These are phyloP conservation scores for Orchesellides sinensis DNA, from an alignment of 2,888 invertebrate genomes.

Conservation along the genomic window DNA sequence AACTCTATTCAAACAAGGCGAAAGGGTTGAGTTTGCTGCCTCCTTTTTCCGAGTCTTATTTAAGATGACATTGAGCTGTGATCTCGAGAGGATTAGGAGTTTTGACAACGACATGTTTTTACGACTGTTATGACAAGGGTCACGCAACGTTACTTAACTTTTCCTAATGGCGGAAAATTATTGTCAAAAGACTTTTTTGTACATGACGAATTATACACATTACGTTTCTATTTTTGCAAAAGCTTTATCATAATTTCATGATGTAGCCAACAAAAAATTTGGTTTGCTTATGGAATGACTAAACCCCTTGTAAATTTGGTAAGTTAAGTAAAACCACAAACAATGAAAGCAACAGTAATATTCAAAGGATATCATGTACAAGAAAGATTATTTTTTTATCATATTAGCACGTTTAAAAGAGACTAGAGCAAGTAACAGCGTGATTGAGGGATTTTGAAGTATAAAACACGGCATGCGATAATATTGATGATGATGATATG, in stretches of 20 bases:
- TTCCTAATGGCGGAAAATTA: not conserved
- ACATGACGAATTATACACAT: not conserved
- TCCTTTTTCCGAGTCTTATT: conserved; percentile 14
- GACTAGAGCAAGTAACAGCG: no score
- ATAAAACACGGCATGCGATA: not conserved
- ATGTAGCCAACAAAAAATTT: no score
- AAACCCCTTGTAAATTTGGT: no score
- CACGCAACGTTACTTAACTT: conserved; percentile 29
- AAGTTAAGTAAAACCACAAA: conserved; percentile 43
- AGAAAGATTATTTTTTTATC: no score
- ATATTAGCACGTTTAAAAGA: no score
- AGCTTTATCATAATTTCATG: not conserved
- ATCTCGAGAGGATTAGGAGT: conserved; percentile 12
- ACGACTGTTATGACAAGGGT: conserved; percentile 48
- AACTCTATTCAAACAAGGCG: no score
- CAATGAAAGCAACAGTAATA: conserved; percentile 38
- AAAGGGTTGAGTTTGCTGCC: no score
- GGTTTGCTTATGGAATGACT: no score
- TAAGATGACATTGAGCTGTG: conserved; percentile 57
- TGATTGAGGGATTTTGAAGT: not conserved
- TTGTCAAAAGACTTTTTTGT: conserved; percentile 1
- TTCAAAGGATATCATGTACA: no score
- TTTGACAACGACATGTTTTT: conserved; percentile 15
- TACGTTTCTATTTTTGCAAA: not conserved
- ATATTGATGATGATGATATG: conserved; percentile 24